Conservation (phyloP, 2,797 vertebrate species). For the Oryzias dopingdopingensis region DNA sequence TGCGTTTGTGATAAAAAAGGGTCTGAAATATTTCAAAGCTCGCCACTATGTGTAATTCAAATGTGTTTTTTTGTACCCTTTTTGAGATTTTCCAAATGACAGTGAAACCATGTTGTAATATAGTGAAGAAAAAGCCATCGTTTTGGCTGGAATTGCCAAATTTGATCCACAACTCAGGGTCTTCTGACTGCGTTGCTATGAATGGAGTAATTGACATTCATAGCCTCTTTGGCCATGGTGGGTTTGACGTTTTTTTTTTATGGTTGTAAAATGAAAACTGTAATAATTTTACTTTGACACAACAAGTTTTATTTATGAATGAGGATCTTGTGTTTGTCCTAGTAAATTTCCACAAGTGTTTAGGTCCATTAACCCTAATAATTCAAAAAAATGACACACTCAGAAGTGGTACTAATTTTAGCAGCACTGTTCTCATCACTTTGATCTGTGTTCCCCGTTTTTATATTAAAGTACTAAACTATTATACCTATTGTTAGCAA, state of each 20-base stretch:
- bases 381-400: conserved; percentile 32
- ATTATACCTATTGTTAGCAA: conserved; percentile 56
- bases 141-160: conserved; percentile 95
- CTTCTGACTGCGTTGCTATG: conserved; percentile 63
- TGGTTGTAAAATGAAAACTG: conserved; percentile 66
- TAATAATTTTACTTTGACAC: conserved; percentile 75
- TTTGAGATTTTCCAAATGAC: conserved; percentile 83
- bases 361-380: conserved; percentile 29
- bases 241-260: conserved; percentile 22
- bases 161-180: conserved; percentile 72
- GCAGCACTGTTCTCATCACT: conserved; percentile 59
- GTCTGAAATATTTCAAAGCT: conserved; percentile 68
- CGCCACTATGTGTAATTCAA: conserved; percentile 85
- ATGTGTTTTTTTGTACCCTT: conserved; percentile 86
- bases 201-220: conserved; percentile 50
- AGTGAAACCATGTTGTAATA: conserved; percentile 74
- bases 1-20: conserved; percentile 88
- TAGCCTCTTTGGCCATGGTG: conserved; percentile 42
- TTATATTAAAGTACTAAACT: conserved; percentile 56
- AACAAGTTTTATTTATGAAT: conserved; percentile 66
- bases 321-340: conserved; percentile 37
- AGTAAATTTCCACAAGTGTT: conserved; percentile 68
- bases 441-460: conserved; percentile 53
- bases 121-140: conserved; percentile 85
- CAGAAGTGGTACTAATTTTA: conserved; percentile 54